Percentiles rank a stretch among this genome's conserved stretches.
Evolutionary conservation across 2,888 invertebrate species (phyloP).

Genomic region (Tholera decimalis): DNA sequence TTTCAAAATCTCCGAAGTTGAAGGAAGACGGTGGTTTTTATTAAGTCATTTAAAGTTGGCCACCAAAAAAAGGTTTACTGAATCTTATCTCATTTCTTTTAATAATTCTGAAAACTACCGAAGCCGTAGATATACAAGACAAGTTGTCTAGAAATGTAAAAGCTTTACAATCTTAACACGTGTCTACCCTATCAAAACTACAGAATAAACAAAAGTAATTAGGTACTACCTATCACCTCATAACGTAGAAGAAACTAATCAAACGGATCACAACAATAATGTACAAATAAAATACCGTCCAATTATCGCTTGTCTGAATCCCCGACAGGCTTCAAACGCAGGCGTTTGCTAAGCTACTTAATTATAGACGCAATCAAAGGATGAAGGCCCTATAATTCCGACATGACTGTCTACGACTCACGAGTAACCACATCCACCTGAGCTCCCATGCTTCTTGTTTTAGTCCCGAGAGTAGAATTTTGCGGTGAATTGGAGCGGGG

Average conservation of each 20-base stretch:
- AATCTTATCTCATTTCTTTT: too few relatives aligned
- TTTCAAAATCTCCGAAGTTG: too few relatives aligned
- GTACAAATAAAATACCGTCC: conserved; percentile 12
- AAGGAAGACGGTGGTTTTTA: too few relatives aligned
- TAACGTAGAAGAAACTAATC: conserved; percentile 8
- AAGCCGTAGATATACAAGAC: too few relatives aligned
- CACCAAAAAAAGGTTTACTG: too few relatives aligned
- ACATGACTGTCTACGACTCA: conserved; percentile 67
- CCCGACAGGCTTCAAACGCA: conserved; percentile 53
- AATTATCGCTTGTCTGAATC: conserved; percentile 38
- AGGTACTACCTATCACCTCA: background rate
- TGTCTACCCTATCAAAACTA: too few relatives aligned
- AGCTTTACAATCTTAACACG: too few relatives aligned
- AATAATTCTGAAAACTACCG: too few relatives aligned
- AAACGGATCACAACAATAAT: conserved; percentile 20
- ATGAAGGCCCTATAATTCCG: conserved; percentile 71
- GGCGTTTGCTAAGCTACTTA: conserved; percentile 75
- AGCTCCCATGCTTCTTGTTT: conserved; percentile 23
- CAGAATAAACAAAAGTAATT: background rate
- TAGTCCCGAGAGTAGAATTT: background rate
- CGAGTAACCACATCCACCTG: conserved; percentile 54
- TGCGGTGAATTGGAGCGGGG: background rate
- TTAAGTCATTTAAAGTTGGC: too few relatives aligned
- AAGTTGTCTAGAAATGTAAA: too few relatives aligned
- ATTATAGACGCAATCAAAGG: conserved; percentile 80